These are phyloP conservation scores for Slavum lentiscoides DNA, from an alignment of 2,888 invertebrate genomes.

Conservation along the genomic window DNA sequence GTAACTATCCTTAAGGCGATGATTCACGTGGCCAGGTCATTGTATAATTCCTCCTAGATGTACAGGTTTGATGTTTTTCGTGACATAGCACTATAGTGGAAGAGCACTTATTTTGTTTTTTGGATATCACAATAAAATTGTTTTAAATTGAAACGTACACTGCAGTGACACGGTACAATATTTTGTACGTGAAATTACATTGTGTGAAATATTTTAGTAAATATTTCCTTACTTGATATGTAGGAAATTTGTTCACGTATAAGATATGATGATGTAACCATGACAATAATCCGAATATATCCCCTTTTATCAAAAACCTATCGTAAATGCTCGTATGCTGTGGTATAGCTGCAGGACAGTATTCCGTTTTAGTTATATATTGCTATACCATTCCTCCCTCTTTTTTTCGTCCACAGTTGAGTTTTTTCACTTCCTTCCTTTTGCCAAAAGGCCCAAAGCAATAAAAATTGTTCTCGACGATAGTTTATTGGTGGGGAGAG, in stretches of 20 bases:
- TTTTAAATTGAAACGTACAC: no score
- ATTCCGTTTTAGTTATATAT: conserved; percentile 41
- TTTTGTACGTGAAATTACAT: no score
- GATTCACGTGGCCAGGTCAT: not conserved
- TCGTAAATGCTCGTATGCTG: conserved; percentile 1
- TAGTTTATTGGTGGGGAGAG: conserved; percentile 7
- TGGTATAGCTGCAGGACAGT: not conserved
- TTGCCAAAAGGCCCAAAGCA: conserved; percentile 9
- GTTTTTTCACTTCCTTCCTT: conserved; percentile 45
- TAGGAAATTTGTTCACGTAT: not conserved
- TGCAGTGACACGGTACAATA: no score
- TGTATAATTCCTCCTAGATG: no score
- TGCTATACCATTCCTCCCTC: conserved; percentile 9
- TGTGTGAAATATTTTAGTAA: not conserved
- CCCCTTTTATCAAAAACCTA: conserved; percentile 8
- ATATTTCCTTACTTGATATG: not conserved
- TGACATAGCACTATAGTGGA: no score
- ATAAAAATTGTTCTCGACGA: conserved; percentile 46
- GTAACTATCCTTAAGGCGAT: no score
- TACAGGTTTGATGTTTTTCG: no score
- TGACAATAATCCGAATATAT: conserved; percentile 18
- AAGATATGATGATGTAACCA: not conserved
- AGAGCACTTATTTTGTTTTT: no score
- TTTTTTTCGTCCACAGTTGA: conserved; percentile 18
- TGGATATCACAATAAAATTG: no score